A percentile compares a stretch with the other conserved stretches of the same genome.
Conservation (phyloP, 2,113 vertebrate species). For the Scomber japonicus region DNA sequence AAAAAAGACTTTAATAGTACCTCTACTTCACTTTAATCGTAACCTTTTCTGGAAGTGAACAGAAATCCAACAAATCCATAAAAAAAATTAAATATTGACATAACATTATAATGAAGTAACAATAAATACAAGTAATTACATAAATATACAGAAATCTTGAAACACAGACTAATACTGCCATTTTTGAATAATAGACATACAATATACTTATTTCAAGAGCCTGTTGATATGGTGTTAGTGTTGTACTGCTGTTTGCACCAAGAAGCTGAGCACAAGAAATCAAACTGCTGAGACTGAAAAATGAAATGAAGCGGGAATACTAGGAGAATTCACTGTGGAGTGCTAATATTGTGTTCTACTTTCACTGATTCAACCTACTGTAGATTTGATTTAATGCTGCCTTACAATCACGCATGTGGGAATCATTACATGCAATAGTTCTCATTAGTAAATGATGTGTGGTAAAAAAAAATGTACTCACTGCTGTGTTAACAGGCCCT, state of each 20-base stretch:
- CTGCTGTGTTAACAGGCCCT: conserved; percentile 80
- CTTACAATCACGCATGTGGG: conserved; percentile 55
- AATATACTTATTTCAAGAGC: conserved; percentile 79
- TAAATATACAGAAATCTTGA: conserved; percentile 93
- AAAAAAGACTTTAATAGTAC: conserved; percentile 83
- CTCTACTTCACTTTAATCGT: conserved; percentile 91
- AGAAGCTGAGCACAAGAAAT: conserved; percentile 31
- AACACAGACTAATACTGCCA: conserved; percentile 90
- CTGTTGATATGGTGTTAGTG: conserved; percentile 64
- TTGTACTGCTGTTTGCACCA: conserved; percentile 50
- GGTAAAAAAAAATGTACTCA: conserved; percentile 48
- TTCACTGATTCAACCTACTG: conserved; percentile 33
- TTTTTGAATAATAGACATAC: conserved; percentile 84
- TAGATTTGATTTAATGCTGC: conserved; percentile 25
- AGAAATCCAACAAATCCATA: conserved; percentile 88
- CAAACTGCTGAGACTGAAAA: conserved; percentile 45
- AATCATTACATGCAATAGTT: conserved; percentile 55
- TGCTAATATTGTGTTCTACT: conserved; percentile 33
- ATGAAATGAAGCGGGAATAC: conserved; percentile 21
- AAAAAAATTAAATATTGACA: conserved; percentile 94
- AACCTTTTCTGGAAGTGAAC: conserved; percentile 86
- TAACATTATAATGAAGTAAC: conserved; percentile 86
- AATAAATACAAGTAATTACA: conserved; percentile 99
- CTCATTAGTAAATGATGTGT: conserved; percentile 69
- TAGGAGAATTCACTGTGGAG: neutral